phyloP scores from a whole-genome alignment of 2,797 vertebrate genomes.

The Cottoperca gobio region DNA sequence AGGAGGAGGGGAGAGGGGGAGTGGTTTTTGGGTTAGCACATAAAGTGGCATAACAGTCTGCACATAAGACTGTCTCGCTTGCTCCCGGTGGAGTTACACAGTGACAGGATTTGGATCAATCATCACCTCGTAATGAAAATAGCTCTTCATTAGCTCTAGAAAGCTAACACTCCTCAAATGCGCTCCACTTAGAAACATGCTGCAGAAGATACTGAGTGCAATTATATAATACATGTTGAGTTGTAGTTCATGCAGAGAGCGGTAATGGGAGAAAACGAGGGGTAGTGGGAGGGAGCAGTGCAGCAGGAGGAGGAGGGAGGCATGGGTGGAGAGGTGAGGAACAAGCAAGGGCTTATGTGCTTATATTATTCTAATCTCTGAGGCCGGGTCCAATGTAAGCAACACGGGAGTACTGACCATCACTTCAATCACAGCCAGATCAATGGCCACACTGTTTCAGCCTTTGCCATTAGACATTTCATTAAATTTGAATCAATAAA shows the following conservation, averaged over 20 bases:
- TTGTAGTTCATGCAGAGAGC: slow-evolving; percentile 26
- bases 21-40: slow-evolving; percentile 39
- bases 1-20: slow-evolving; percentile 30
- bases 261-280: slow-evolving; percentile 24
- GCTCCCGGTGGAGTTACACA: slow-evolving; percentile 8
- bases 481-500: slow-evolving; percentile 80
- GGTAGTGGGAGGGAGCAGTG: slow-evolving; percentile 22
- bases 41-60: slow-evolving; percentile 24
- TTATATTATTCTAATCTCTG: slow-evolving; percentile 87
- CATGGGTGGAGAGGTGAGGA: slow-evolving; percentile 55
- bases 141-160: background rate
- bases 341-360: slow-evolving; percentile 81
- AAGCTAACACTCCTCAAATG: slow-evolving; percentile 12
- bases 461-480: slow-evolving; percentile 78
- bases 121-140: slow-evolving; percentile 23
- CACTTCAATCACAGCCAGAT: slow-evolving; percentile 83
- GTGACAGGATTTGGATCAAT: slow-evolving; percentile 26
- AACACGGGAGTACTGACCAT: slow-evolving; percentile 78
- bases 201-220: slow-evolving; percentile 22
- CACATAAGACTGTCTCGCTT: slow-evolving; percentile 10
- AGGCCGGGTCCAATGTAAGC: slow-evolving; percentile 83
- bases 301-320: slow-evolving; percentile 25
- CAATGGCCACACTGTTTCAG: slow-evolving; percentile 79
- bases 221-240: slow-evolving; percentile 32
- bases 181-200: slow-evolving; percentile 21